phyloP scores from a whole-genome alignment of 2,888 invertebrate genomes.

The Drosophila paracracens region DNA sequence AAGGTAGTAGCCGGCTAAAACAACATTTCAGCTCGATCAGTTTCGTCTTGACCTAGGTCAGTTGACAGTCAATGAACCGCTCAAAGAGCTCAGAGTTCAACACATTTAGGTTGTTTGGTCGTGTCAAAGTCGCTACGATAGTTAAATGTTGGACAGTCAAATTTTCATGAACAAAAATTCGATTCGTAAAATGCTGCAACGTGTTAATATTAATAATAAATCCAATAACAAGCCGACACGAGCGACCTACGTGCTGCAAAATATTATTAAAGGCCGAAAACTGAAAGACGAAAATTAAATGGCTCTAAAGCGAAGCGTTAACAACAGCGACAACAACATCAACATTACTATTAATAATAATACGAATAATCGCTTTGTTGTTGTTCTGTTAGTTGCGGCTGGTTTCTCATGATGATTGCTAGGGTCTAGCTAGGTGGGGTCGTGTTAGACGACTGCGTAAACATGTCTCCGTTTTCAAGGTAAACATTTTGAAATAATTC shows the following conservation, averaged over 20 bases:
- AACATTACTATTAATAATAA: constrained; percentile 16
- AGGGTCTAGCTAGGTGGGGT: constrained; percentile 61
- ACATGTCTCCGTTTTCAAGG: constrained; percentile 76
- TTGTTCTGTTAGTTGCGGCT: constrained; percentile 18
- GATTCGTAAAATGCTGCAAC: constrained; percentile 59
- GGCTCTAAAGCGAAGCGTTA: constrained; percentile 30
- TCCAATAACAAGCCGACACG: constrained; percentile 74
- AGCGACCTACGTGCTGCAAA: constrained; percentile 75
- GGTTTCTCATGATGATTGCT: constrained; percentile 41
- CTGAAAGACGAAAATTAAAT: constrained; percentile 26
- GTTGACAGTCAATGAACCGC: constrained; percentile 51
- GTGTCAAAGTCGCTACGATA: constrained; percentile 52
- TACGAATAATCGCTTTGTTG: constrained; percentile 35
- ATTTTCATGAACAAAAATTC: constrained; percentile 20
- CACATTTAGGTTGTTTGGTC: constrained; percentile 20
- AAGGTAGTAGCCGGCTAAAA: constrained; percentile 21
- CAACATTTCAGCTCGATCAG: constrained; percentile 36
- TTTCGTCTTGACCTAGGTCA: constrained; percentile 55
- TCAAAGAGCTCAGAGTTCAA: constrained; percentile 6
- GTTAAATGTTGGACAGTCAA: constrained; percentile 36
- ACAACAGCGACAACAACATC: constrained; percentile 46
- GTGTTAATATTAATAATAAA: constrained; percentile 72
- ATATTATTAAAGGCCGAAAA: constrained; percentile 70
- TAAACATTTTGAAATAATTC: constrained; percentile 78
- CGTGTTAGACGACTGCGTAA: constrained; percentile 49